A percentile compares a stretch with the other conserved stretches of the same genome.
Conservation (phyloP, 2,797 vertebrate species). For the Delichon dasypus region DNA sequence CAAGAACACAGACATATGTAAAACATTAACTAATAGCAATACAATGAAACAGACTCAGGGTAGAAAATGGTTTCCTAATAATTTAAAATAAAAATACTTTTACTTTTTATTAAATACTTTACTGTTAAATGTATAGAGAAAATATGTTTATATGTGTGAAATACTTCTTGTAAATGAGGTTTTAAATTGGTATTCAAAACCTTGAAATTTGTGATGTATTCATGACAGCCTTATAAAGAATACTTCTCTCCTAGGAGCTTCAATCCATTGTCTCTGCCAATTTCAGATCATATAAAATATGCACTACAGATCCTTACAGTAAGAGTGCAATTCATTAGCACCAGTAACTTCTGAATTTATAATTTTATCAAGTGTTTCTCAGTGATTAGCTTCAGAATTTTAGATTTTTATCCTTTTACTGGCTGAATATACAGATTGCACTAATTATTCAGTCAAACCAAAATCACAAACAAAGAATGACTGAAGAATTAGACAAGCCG, state of each 20-base stretch:
- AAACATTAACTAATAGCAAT: conserved; percentile 38
- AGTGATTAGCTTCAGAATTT: background rate
- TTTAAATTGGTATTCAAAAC: background rate
- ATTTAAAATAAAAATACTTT: background rate
- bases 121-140: background rate
- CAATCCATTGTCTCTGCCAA: background rate
- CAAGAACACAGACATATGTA: background rate
- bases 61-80: background rate
- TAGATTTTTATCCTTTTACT: background rate
- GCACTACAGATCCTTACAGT: background rate
- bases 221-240: background rate
- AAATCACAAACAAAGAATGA: background rate
- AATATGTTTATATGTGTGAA: background rate
- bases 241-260: background rate
- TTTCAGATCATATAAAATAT: background rate
- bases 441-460: background rate
- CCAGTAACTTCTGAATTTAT: background rate
- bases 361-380: background rate
- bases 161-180: background rate
- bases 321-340: background rate
- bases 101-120: background rate
- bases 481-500: background rate
- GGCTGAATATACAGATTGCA: background rate
- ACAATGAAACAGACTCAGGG: background rate
- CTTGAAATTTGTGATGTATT: background rate